A percentile compares a stretch with the other conserved stretches of the same genome.
Evolutionary conservation across 2,797 vertebrate species (phyloP).

Genomic region (Propithecus perrieri): DNA sequence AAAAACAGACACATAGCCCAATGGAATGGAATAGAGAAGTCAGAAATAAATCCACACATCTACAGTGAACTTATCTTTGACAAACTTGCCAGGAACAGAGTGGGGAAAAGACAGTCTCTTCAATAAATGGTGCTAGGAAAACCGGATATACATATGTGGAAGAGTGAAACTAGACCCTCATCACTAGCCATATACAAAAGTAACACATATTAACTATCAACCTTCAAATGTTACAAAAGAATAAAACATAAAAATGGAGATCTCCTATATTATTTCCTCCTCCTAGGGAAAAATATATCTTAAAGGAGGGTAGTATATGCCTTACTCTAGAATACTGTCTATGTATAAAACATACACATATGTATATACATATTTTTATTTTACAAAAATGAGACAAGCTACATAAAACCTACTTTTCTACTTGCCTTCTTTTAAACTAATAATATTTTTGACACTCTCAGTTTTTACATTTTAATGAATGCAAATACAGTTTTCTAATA

Average conservation of each 20-base stretch:
- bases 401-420: background rate
- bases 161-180: background rate
- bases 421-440: background rate
- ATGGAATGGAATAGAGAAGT: background rate
- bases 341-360: fast-evolving
- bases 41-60: background rate
- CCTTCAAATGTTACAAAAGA: background rate
- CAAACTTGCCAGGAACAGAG: background rate
- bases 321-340: background rate
- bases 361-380: background rate
- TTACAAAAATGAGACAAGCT: background rate
- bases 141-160: background rate
- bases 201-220: background rate
- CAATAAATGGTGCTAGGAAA: background rate
- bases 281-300: background rate
- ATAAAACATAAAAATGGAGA: background rate
- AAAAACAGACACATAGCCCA: background rate
- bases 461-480: background rate
- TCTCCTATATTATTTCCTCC: background rate
- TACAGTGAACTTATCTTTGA: background rate
- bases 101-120: background rate
- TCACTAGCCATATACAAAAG: background rate
- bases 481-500: background rate
- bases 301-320: background rate
- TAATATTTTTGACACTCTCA: background rate